Evolutionary conservation across 2,113 vertebrate genomes (phyloP).

Genomic region (Papio anubis): DNA sequence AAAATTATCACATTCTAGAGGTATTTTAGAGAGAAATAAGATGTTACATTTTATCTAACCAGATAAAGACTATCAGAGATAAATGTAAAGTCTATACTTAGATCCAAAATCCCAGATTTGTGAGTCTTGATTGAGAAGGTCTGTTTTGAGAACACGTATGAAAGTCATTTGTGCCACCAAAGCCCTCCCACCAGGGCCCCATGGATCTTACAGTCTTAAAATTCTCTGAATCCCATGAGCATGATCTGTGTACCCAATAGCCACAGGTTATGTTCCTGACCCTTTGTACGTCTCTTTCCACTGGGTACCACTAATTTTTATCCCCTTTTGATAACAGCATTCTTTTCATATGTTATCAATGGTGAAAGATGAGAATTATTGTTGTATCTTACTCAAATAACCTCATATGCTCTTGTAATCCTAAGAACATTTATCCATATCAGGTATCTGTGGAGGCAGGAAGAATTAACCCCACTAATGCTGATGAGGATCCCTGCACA

Average conservation of each 20-base stretch:
- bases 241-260: accelerated
- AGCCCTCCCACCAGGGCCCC: too few relatives aligned
- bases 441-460: background rate
- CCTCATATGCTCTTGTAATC: background rate
- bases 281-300: background rate
- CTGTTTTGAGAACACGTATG: background rate
- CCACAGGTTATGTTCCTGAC: accelerated
- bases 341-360: background rate
- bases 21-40: background rate
- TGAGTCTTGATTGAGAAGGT: background rate
- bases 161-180: background rate
- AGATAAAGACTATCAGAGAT: background rate
- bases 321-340: background rate
- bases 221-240: accelerated
- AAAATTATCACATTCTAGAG: background rate
- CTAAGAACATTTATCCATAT: background rate
- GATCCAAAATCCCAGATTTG: background rate
- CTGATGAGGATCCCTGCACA: accelerated
- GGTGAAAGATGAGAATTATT: background rate
- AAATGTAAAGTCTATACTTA: background rate
- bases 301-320: background rate
- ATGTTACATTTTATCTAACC: background rate
- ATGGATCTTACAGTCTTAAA: background rate
- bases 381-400: background rate
- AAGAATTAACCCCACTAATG: background rate